A percentile compares a stretch with the other conserved stretches of the same genome.
These are phyloP conservation scores for Mechanitis messenoides DNA, from an alignment of 2,888 invertebrate species.

Conservation along the genomic window DNA sequence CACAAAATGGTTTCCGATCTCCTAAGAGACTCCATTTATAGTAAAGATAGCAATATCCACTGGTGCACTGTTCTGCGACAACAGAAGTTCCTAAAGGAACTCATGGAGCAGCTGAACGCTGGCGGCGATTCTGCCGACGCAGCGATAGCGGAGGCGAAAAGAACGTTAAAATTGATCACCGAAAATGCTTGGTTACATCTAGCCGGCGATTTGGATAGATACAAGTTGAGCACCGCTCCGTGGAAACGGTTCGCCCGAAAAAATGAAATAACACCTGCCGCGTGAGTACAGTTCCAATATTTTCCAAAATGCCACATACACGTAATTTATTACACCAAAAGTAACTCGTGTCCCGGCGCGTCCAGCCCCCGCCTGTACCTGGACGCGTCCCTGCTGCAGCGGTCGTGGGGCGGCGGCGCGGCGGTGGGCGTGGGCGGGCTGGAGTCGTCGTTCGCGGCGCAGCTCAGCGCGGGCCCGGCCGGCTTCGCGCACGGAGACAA, in stretches of 20 bases:
- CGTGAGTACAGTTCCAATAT: slow-evolving; percentile 40
- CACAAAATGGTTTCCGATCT: slow-evolving; percentile 77
- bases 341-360: neutral
- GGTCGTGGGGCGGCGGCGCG: slow-evolving; percentile 71
- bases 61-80: slow-evolving; percentile 84
- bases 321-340: too few relatives aligned
- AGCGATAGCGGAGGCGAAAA: slow-evolving; percentile 70
- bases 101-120: slow-evolving; percentile 78
- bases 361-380: slow-evolving; percentile 54
- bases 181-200: slow-evolving; percentile 81
- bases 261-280: slow-evolving; percentile 42
- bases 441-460: slow-evolving; percentile 85
- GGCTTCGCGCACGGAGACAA: slow-evolving; percentile 79
- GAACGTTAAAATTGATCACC: slow-evolving; percentile 77
- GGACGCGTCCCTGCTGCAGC: slow-evolving; percentile 52
- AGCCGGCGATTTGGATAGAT: slow-evolving; percentile 81
- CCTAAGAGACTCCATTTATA: slow-evolving; percentile 57
- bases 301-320: too few relatives aligned
- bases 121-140: slow-evolving; percentile 65
- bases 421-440: slow-evolving; percentile 88
- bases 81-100: slow-evolving; percentile 82
- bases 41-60: slow-evolving; percentile 82
- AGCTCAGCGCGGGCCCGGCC: slow-evolving; percentile 80
- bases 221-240: slow-evolving; percentile 72
- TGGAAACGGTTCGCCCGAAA: slow-evolving; percentile 68